Conservation (phyloP, 1,140 invertebrate species). For the Charaxes varanes region DNA sequence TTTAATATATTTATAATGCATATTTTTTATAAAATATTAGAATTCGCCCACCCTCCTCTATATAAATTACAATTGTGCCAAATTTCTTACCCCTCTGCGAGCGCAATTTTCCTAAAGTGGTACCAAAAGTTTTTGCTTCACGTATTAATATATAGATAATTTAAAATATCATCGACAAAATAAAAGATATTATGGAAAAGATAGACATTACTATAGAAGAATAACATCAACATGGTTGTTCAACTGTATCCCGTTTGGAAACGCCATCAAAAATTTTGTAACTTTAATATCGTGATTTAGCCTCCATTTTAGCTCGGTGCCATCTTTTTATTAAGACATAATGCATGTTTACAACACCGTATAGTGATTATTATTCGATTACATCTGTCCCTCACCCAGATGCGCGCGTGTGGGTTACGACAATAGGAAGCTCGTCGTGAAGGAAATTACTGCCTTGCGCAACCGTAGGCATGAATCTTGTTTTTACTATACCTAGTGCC, state of each 20-base stretch:
- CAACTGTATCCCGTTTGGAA: not conserved
- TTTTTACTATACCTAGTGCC: too few species aligned
- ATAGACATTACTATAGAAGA: not conserved
- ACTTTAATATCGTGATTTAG: too few species aligned
- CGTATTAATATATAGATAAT: too few species aligned
- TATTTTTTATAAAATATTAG: too few species aligned
- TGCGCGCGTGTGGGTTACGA: constrained; percentile 13
- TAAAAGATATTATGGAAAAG: not conserved
- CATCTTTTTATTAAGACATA: constrained; percentile 4
- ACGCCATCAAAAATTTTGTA: constrained; percentile 1
- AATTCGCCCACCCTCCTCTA: too few species aligned
- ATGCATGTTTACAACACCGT: constrained; percentile 9
- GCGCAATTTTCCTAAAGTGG: too few species aligned
- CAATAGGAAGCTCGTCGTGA: constrained; percentile 15
- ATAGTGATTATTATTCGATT: constrained; percentile 12
- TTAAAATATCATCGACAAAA: too few species aligned
- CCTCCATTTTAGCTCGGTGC: constrained; percentile 2
- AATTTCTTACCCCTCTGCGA: too few species aligned
- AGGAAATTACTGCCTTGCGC: constrained; percentile 16
- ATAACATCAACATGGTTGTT: not conserved
- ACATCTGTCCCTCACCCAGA: constrained; percentile 18
- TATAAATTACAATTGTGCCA: too few species aligned
- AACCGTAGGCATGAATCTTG: too few species aligned
- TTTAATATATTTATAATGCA: too few species aligned
- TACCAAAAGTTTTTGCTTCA: too few species aligned